These are phyloP conservation scores for Marmota monax DNA, from an alignment of 2,113 vertebrate genomes.

Conservation along the genomic window DNA sequence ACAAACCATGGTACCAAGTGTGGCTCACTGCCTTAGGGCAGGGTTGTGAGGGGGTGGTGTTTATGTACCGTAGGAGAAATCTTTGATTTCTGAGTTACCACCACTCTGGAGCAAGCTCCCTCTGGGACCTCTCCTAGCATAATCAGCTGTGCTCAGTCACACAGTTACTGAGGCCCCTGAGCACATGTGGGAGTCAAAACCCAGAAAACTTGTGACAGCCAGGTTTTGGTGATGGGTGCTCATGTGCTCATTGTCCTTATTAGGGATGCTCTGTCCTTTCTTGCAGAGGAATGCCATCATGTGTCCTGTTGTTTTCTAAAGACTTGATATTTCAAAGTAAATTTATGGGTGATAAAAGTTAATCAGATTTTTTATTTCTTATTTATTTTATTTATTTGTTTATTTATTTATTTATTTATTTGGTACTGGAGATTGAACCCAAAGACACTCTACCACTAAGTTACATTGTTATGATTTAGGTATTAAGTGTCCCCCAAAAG, in stretches of 20 bases:
- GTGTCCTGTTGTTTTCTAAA: neutral
- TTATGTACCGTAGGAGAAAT: neutral
- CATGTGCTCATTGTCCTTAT: fast-evolving
- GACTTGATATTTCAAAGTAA: neutral
- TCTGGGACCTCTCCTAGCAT: neutral
- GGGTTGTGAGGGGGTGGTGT: no score
- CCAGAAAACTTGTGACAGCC: no score
- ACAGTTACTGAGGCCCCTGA: neutral
- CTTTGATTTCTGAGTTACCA: neutral
- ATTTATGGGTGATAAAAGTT: neutral
- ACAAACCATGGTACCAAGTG: no score
- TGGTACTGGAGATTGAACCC: neutral
- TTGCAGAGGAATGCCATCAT: neutral
- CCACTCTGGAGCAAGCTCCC: neutral
- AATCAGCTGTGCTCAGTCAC: neutral
- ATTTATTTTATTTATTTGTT: neutral
- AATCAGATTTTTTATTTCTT: no score
- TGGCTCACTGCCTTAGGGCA: neutral
- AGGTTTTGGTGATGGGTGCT: no score
- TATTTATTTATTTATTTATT: neutral
- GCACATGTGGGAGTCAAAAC: neutral
- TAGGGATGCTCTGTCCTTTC: neutral
- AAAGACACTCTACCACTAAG: neutral
- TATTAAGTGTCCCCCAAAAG: no score
- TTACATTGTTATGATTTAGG: neutral